These are phyloP conservation scores for Thecocarcelia acutangulata DNA, from an alignment of 2,888 invertebrate species.

Conservation along the genomic window DNA sequence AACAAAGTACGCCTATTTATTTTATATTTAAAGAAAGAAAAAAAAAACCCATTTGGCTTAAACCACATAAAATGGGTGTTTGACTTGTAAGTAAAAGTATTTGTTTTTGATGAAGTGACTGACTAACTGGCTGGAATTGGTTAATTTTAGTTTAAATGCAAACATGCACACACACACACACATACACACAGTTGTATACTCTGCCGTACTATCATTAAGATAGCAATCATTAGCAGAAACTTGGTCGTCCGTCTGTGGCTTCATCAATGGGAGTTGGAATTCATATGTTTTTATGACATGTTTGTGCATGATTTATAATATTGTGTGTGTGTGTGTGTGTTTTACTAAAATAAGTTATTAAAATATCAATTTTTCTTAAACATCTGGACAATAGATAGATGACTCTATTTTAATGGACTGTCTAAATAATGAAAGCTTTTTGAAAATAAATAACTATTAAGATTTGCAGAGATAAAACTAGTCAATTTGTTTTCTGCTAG, in stretches of 20 bases:
- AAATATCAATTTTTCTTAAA: slow-evolving; percentile 20
- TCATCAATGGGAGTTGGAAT: background rate
- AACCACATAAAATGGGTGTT: slow-evolving; percentile 30
- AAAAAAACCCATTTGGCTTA: slow-evolving; percentile 25
- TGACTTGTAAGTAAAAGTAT: slow-evolving; percentile 37
- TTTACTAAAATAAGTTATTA: slow-evolving; percentile 58
- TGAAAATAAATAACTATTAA: slow-evolving; percentile 22
- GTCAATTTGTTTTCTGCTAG: slow-evolving; percentile 24
- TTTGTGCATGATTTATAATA: slow-evolving; percentile 26
- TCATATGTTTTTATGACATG: background rate
- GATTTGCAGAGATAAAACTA: slow-evolving; percentile 31
- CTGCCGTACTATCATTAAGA: slow-evolving; percentile 17
- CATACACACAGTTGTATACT: background rate
- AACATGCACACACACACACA: background rate
- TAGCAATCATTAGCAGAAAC: slow-evolving; percentile 38
- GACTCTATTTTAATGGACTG: slow-evolving; percentile 40
- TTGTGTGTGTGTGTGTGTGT: slow-evolving; percentile 4
- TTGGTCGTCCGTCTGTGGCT: background rate
- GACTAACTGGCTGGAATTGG: slow-evolving; percentile 39
- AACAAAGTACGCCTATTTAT: slow-evolving; percentile 66
- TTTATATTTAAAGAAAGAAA: slow-evolving; percentile 16
- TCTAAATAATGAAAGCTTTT: slow-evolving; percentile 29
- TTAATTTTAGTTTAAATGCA: background rate
- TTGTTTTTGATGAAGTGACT: slow-evolving; percentile 58
- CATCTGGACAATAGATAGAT: slow-evolving; percentile 23